Base-by-base conservation (phyloP, 2,888 invertebrate genomes). In the Griposia aprilina region DNA sequence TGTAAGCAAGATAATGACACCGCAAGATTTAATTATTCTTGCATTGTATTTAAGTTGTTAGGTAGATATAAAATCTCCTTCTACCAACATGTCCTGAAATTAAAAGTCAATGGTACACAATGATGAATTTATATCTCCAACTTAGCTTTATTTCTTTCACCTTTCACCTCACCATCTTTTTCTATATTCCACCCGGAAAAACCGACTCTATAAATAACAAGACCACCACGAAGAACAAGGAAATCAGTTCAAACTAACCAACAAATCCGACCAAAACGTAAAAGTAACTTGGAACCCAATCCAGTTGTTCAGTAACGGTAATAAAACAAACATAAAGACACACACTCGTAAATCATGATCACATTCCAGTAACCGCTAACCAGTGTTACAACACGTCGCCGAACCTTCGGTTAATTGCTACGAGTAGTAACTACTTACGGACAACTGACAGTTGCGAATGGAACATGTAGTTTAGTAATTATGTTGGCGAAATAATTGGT, bases 291-390 rank as follows among this genome's bases (percentile, higher is more conserved):
- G 52, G 41, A 62, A 85, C 52, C 55, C 70, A 75, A 85, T 78
- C 81, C 66, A 73, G 77, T 88, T 48, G 72, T 83, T 81, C 63
- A 20, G 69, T 55, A 78, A 79, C 73, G 30, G 63, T 67, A 26
- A 62, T 81, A 85, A 85, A 82, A 79, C 76, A 82, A 65, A 87
- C 69, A 72, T 77, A 62, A 74, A 79, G 76, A 76, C 83, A 81
- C 66, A 76, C 70, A 80, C 70, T 81, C 72, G 69, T 89, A 87
- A 86, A 86, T 88, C 81, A 81, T 83, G 84, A 86, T 82, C 83
- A 78, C 88, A 88, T 88, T 87, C 81, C 71, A 60, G 74, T 69
- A 60, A 73, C 80, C 70, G 20, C 79, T 72, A 67, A 73, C 73
- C 66, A 72, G 52, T 74, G 71, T 87, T 89, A 85, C 85, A 70